Percentiles rank a stretch among this genome's conserved stretches.
phyloP scores from a whole-genome alignment of 2,797 vertebrate species.

The Remorina albescens region DNA sequence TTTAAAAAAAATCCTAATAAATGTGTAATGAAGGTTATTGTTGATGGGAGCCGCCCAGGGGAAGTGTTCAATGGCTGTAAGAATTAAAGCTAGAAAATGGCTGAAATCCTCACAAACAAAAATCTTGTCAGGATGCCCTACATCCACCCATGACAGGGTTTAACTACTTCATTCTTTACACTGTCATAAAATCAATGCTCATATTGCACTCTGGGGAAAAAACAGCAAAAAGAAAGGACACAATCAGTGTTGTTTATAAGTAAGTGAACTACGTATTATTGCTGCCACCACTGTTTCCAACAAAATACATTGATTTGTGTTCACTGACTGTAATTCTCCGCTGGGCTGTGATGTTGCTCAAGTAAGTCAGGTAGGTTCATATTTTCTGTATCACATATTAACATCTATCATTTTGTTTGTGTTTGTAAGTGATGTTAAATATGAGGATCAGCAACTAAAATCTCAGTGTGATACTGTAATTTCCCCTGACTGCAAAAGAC shows the following conservation, averaged over 20 bases:
- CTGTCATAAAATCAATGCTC: constrained; percentile 76
- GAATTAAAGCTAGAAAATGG: constrained; percentile 40
- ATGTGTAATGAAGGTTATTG: constrained; percentile 23
- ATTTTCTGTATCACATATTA: constrained; percentile 34
- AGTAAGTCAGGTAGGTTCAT: constrained; percentile 12
- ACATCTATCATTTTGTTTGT: constrained; percentile 25
- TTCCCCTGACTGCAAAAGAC: constrained; percentile 42
- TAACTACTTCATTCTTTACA: constrained; percentile 72
- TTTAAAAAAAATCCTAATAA: not conserved
- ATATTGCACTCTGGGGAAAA: constrained; percentile 51
- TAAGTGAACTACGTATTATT: constrained; percentile 44
- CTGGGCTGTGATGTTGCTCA: constrained; percentile 17
- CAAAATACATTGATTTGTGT: constrained; percentile 14
- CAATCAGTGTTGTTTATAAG: constrained; percentile 65
- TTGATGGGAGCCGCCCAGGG: not conserved
- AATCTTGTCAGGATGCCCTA: constrained; percentile 57
- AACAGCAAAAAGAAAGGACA: constrained; percentile 45
- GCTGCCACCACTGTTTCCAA: constrained; percentile 20
- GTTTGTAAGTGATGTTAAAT: constrained; percentile 54
- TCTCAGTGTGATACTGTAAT: constrained; percentile 47
- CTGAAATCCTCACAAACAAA: constrained; percentile 44
- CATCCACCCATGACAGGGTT: constrained; percentile 51
- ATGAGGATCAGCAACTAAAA: constrained; percentile 38
- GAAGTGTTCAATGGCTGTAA: constrained; percentile 19
- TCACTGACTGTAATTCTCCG: not conserved